Percentiles rank a stretch among this genome's conserved stretches.
These are phyloP conservation scores for Mus minutoides DNA, from an alignment of 2,797 vertebrate species.

Conservation along the genomic window DNA sequence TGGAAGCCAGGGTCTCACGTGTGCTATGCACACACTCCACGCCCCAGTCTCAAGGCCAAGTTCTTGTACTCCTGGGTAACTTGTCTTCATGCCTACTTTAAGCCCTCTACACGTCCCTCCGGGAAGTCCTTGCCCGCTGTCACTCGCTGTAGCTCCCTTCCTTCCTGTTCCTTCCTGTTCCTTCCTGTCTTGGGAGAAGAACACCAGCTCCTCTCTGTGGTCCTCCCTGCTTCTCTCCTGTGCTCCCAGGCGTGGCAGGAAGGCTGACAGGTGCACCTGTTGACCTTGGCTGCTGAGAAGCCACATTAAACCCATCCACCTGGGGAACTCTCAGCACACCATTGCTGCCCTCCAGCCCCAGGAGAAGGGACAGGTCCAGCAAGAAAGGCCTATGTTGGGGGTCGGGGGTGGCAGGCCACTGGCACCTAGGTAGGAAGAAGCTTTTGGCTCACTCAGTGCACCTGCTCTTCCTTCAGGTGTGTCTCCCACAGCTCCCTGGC, in stretches of 20 bases:
- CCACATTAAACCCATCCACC: background rate
- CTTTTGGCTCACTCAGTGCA: too few relatives aligned
- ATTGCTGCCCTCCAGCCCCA: background rate
- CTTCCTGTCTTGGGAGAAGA: background rate
- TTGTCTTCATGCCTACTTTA: background rate
- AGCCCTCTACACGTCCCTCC: background rate
- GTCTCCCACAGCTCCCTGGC: background rate
- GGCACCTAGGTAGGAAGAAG: background rate
- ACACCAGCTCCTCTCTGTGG: background rate
- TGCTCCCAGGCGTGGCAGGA: background rate
- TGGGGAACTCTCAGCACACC: background rate
- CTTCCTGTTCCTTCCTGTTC: background rate
- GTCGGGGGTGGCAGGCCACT: background rate
- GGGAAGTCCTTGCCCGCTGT: background rate
- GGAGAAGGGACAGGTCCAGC: background rate
- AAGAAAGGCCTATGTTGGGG: background rate
- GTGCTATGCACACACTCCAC: background rate
- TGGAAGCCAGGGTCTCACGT: background rate
- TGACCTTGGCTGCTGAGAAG: conserved; percentile 57
- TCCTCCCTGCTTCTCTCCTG: background rate
- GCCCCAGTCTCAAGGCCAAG: background rate
- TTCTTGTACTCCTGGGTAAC: background rate
- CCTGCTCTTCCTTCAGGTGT: background rate
- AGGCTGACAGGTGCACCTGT: conserved; percentile 16
- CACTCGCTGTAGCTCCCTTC: background rate